Base-by-base conservation (phyloP, 2,888 invertebrate genomes). In the Drosophila mimetica region DNA sequence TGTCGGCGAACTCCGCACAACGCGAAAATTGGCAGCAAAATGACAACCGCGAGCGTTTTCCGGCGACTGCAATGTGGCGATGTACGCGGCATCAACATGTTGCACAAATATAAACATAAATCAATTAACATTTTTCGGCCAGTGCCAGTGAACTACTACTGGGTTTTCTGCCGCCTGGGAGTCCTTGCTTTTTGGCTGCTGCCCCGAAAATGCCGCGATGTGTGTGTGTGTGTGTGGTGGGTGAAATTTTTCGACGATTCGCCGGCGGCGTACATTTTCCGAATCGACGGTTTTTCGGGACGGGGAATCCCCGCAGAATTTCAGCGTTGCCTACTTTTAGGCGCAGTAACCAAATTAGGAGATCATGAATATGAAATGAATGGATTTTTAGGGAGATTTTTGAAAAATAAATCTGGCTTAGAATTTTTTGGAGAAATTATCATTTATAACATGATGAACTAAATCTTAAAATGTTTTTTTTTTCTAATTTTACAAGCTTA, bases 31-130 rank as follows among this genome's bases (percentile, higher is more conserved):
- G 54, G 44, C 69, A 74, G 51, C 54, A 46, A 54, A 74, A 67
- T 71, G 71, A 52, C 71, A 64, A 84, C 86, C 82, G 82, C 82
- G 65, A 86, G 82, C 82, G 86, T 69, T 82, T 86, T 83, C 64
- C 59, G 47, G 39, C 41, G 42, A 59, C 70, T 59, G 59, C 58
- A 52, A 44, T 18, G 37, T 34, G 55, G 37, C 37, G 52, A 41
- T 54, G 60, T 14, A 54, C 14, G 60, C 16, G 70, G 65, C 82
- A 74, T 71, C 78, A 82, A 82, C 86, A 87, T 84, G 87, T 87
- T 84, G 87, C 84, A 87, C 83, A 84, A 84, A 84, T 84, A 87
- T 87, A 84, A 87, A 84, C 84, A 84, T 87, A 87, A 84, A 84
- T 84, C 84, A 84, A 84, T 84, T 84, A 87, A 82, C 86, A 87